A percentile compares a stretch with the other conserved stretches of the same genome.
These are phyloP conservation scores for Azemiops feae DNA, from an alignment of 2,113 vertebrate genomes.

Conservation along the genomic window DNA sequence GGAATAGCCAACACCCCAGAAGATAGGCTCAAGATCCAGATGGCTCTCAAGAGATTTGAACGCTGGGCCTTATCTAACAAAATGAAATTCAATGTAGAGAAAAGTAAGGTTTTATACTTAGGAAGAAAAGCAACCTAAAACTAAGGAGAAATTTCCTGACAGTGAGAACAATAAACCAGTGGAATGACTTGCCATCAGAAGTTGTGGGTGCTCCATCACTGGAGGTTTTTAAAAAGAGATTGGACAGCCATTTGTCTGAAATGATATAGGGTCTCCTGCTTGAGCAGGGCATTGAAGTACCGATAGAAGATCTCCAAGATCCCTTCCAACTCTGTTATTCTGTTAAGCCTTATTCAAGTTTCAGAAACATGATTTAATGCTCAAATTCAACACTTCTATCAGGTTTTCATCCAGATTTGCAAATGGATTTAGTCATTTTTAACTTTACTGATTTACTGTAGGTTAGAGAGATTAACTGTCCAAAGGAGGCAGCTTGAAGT, in stretches of 20 bases:
- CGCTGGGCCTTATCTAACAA: background rate
- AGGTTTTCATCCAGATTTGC: background rate
- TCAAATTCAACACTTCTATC: background rate
- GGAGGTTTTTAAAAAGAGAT: background rate
- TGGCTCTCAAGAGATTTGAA: background rate
- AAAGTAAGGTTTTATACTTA: background rate
- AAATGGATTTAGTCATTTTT: background rate
- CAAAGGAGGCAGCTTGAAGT: background rate
- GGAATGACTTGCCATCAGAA: background rate
- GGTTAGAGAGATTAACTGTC: background rate
- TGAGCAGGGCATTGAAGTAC: background rate
- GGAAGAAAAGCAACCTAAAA: background rate
- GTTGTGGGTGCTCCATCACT: background rate
- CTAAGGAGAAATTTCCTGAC: background rate
- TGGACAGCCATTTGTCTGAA: background rate
- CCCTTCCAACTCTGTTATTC: background rate
- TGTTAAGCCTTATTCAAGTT: background rate
- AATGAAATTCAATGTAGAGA: background rate
- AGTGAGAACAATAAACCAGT: background rate
- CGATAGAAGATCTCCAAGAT: background rate
- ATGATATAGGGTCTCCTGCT: background rate
- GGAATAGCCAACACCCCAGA: background rate
- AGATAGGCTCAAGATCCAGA: background rate
- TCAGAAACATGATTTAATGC: background rate
- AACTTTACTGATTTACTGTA: background rate